phyloP scores from a whole-genome alignment of 2,113 vertebrate species.

The Mesoclemmys tuberculata region DNA sequence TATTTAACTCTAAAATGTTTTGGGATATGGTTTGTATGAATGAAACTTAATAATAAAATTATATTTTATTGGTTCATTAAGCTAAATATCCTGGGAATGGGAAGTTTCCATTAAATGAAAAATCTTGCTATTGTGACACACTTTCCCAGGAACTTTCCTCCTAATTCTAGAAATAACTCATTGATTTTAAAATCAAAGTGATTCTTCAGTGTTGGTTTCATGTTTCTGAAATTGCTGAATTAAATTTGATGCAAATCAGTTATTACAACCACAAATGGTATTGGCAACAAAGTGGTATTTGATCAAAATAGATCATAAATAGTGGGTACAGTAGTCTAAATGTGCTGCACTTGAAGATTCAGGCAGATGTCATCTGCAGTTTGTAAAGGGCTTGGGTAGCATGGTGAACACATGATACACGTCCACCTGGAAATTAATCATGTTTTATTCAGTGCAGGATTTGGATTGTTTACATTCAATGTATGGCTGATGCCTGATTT shows the following conservation, averaged over 20 bases:
- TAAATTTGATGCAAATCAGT: background rate
- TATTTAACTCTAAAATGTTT: background rate
- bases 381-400: background rate
- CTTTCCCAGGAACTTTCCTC: background rate
- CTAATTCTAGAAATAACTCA: background rate
- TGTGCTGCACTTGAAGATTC: background rate
- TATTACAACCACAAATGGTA: background rate
- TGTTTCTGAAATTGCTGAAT: background rate
- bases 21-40: background rate
- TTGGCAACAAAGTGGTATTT: background rate
- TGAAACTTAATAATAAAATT: background rate
- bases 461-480: background rate
- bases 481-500: background rate
- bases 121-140: background rate
- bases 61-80: background rate
- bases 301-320: background rate
- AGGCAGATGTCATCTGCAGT: background rate
- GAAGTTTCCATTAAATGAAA: background rate
- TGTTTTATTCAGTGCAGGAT: background rate
- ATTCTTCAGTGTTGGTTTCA: background rate
- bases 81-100: background rate
- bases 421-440: background rate
- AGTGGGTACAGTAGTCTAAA: background rate
- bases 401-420: background rate
- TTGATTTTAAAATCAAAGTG: background rate